phyloP scores from a whole-genome alignment of 2,113 vertebrate genomes.

The Cnemophilus loriae region DNA sequence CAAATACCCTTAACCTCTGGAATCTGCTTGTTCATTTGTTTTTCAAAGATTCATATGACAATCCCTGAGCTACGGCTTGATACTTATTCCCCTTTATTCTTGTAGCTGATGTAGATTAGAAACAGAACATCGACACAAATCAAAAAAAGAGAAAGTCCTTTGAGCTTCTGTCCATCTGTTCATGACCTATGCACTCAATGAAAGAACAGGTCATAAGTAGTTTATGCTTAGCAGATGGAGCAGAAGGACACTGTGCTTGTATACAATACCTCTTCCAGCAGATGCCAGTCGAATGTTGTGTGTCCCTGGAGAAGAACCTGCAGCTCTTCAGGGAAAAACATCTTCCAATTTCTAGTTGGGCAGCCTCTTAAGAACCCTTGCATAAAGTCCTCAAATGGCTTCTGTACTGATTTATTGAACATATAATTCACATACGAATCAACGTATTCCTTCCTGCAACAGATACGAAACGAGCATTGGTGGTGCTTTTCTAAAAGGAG shows the following conservation, averaged over 20 bases:
- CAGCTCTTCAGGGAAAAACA: constrained; percentile 66
- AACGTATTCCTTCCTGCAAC: constrained; percentile 65
- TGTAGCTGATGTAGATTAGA: neutral
- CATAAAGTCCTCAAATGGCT: constrained; percentile 58
- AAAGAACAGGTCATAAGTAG: neutral
- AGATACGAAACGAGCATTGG: neutral
- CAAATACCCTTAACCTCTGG: neutral
- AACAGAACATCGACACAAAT: neutral
- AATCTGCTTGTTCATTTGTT: neutral
- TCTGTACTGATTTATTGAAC: constrained; percentile 54
- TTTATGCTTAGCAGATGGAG: neutral
- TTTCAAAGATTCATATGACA: neutral
- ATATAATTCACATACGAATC: constrained; percentile 64
- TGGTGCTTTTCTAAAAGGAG: neutral
- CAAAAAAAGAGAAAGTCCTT: neutral
- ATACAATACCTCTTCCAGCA: constrained; percentile 49
- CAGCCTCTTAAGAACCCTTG: constrained; percentile 65
- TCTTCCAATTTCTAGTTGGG: constrained; percentile 37
- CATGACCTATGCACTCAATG: neutral
- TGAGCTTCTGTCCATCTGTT: neutral
- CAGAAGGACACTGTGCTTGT: neutral
- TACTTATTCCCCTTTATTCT: neutral
- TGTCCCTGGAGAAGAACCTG: constrained; percentile 50
- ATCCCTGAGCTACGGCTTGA: neutral
- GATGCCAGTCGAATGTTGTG: constrained; percentile 41